These are phyloP conservation scores for Silurus aristotelis DNA, from an alignment of 2,797 vertebrate species.

Conservation along the genomic window DNA sequence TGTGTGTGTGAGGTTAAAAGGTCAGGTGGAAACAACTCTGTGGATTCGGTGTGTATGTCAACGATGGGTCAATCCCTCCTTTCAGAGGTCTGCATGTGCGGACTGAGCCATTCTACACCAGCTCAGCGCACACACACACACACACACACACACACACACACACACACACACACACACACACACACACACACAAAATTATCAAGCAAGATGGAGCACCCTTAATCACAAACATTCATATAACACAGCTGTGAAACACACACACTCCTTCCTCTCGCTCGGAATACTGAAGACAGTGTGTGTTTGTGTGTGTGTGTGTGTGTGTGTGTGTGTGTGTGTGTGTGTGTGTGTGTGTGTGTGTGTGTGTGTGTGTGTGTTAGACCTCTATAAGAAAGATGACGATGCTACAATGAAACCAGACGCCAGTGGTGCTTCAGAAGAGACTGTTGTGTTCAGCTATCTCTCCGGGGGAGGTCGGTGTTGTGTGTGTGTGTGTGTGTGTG, in stretches of 20 bases:
- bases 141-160: slow-evolving; percentile 30
- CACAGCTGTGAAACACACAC: slow-evolving; percentile 32
- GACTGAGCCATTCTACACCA: slow-evolving; percentile 46
- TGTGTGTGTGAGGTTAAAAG: slow-evolving; percentile 46
- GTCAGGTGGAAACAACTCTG: slow-evolving; percentile 41
- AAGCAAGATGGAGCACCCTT: neutral
- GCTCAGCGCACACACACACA: neutral
- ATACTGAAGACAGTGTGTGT: slow-evolving; percentile 17
- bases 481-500: slow-evolving; percentile 30
- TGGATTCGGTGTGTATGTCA: slow-evolving; percentile 35
- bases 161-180: slow-evolving; percentile 4
- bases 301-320: slow-evolving; percentile 8
- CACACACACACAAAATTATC: slow-evolving; percentile 12
- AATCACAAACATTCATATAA: slow-evolving; percentile 46
- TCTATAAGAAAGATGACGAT: slow-evolving; percentile 33
- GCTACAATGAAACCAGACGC: slow-evolving; percentile 43
- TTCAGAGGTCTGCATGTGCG: slow-evolving; percentile 41
- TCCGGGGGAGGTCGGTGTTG: slow-evolving; percentile 26
- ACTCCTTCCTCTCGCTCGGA: neutral
- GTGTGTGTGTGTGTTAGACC: slow-evolving; percentile 17
- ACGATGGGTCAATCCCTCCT: slow-evolving; percentile 40
- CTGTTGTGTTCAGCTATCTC: slow-evolving; percentile 48
- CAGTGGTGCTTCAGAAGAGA: slow-evolving; percentile 37
- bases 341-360: slow-evolving; percentile 27
- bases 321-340: slow-evolving; percentile 28